Base-by-base conservation (phyloP, 2,113 vertebrate species). In the Gasterosteus aculeatus region DNA sequence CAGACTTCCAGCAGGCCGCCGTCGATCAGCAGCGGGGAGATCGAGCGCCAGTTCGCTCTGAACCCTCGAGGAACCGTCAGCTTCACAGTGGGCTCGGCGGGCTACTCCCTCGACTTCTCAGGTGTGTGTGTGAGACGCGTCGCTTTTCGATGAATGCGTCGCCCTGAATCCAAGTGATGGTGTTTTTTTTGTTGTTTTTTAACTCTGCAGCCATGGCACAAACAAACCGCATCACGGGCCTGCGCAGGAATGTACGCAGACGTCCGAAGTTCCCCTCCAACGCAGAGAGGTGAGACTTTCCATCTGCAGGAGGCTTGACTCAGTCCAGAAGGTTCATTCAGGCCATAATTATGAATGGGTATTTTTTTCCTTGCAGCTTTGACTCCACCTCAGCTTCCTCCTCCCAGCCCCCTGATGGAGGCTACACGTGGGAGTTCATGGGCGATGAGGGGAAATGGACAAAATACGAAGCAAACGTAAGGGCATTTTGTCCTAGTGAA, bases 391-490 rank as follows among this genome's bases (percentile, higher is more conserved):
- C 51, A 35, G 59, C 5, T 5, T 38, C 62, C n/a, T 39, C 75
- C 33, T 19, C 61, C 18, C 65, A 69, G 42, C 68, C 29, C 16
- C 3, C 78, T n/a, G 53, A 33, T 35, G 49, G 33, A 61, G 49
- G 35, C 11, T 65, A 22, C 57, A 85, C n/a, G 76, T 93, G 92
- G 92, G 88, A 93, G 78, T 93, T 91, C 51, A 85, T 88, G 84
- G 93, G 51, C 33, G 80, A 89, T 0, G 69, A 89, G 57, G 91
- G 88, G 3, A 18, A 67, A 11, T 93, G 93, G 93, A 85, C 44
- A 8, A 89, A 92, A 66, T 93, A 91, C 57, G 72, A 91, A 64
- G 81, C 87, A 67, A 59, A 83, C 47, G 93, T 93, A 66, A 88
- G 91, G 82, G 49, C 22, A 26, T 56, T 56, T 56, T 26, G 47